A percentile compares a stretch with the other conserved stretches of the same genome.
These are phyloP conservation scores for Scopus umbretta DNA, from an alignment of 2,113 vertebrate species.

Conservation along the genomic window DNA sequence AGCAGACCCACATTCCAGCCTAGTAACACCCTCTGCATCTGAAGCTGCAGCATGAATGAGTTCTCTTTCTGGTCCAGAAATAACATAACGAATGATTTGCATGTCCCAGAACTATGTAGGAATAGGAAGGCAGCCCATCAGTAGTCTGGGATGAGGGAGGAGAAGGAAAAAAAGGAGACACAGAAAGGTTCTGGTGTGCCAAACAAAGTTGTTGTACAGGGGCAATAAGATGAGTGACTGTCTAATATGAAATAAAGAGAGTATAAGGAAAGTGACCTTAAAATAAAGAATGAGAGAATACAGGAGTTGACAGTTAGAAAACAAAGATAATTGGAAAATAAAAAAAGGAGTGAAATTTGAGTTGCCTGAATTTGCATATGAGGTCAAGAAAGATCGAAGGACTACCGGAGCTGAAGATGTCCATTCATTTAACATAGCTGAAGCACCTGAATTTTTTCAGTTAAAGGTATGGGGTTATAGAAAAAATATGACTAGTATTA, in stretches of 20 bases:
- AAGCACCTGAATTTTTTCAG: background rate
- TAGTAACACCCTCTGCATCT: background rate
- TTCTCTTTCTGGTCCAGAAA: background rate
- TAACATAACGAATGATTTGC: fast-evolving
- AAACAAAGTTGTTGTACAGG: background rate
- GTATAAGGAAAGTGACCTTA: background rate
- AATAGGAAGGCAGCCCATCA: background rate
- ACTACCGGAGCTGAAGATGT: background rate
- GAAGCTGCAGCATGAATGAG: background rate
- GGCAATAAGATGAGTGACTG: background rate
- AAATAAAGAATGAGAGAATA: background rate
- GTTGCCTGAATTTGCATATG: background rate
- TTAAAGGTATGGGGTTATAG: background rate
- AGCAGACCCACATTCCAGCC: background rate
- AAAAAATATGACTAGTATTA: background rate
- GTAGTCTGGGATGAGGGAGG: background rate
- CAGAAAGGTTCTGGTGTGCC: background rate
- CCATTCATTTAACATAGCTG: background rate
- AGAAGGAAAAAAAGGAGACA: background rate
- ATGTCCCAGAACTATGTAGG: background rate
- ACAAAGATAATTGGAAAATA: background rate
- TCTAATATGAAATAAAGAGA: background rate
- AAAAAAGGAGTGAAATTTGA: background rate
- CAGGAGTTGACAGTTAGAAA: background rate
- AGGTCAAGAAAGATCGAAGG: background rate